Percentiles rank a stretch among this genome's conserved stretches.
phyloP scores from a whole-genome alignment of 35 echinoderm and acorn worm genomes.

The Amphiura filiformis region DNA sequence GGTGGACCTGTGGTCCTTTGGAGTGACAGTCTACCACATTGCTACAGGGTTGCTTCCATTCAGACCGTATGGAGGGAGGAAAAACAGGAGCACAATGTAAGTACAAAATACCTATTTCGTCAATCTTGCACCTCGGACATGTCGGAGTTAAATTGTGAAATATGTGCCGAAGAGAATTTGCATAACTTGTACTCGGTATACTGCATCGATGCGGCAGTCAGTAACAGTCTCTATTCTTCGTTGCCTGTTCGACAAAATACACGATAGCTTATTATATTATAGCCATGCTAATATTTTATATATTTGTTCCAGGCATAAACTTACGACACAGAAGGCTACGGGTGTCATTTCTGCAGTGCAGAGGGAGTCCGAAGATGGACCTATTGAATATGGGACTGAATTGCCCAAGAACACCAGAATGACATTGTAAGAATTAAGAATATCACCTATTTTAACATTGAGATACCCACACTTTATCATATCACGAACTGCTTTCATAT shows the following conservation, averaged over 20 bases:
- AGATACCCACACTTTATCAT: background rate
- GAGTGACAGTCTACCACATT: conserved; percentile 81
- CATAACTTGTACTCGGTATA: no score
- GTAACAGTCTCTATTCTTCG: background rate
- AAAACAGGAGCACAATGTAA: conserved; percentile 91
- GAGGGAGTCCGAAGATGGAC: conserved; percentile 51
- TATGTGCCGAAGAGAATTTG: no score
- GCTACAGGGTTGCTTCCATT: conserved; percentile 87
- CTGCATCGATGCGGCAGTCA: no score
- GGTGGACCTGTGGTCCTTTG: conserved; percentile 86
- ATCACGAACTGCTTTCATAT: background rate
- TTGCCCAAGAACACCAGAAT: conserved; percentile 71
- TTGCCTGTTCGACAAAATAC: background rate
- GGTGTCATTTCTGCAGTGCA: conserved; percentile 91
- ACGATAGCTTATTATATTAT: background rate
- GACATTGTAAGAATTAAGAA: conserved; percentile 28
- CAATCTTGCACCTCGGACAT: no score
- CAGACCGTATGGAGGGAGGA: conserved; percentile 84
- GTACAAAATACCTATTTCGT: background rate
- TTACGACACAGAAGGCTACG: conserved; percentile 80
- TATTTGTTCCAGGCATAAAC: conserved; percentile 46
- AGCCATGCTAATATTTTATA: background rate
- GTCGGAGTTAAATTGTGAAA: no score
- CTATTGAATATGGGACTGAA: conserved; percentile 65
- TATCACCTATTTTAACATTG: background rate